Evolutionary conservation across 2,888 invertebrate genomes (phyloP).

Genomic region (Eubasilissa splendida): DNA sequence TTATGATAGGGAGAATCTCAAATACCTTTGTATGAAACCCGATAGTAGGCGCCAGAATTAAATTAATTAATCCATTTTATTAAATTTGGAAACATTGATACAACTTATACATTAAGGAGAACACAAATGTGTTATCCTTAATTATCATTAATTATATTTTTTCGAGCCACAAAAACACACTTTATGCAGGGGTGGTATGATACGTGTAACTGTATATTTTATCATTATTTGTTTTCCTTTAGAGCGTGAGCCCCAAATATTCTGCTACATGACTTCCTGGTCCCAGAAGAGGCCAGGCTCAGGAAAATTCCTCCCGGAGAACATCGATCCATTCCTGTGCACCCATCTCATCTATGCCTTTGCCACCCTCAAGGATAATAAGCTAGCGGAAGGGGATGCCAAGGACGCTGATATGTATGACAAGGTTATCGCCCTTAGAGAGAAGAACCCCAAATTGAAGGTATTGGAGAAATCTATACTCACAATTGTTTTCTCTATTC

Average conservation of each 20-base stretch:
- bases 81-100: too few species aligned
- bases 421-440: slow-evolving; percentile 86
- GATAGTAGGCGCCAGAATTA: too few species aligned
- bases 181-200: too few species aligned
- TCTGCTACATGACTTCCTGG: slow-evolving; percentile 98
- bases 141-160: too few species aligned
- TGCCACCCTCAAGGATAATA: slow-evolving; percentile 90
- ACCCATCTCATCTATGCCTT: slow-evolving; percentile 97
- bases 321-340: slow-evolving; percentile 90
- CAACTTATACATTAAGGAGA: too few species aligned
- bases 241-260: slow-evolving; percentile 89
- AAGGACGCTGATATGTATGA: slow-evolving; percentile 91
- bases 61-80: too few species aligned
- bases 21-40: too few species aligned
- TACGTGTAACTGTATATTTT: neutral
- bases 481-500: neutral
- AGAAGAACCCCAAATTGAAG: slow-evolving; percentile 91
- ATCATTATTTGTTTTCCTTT: slow-evolving; percentile 59
- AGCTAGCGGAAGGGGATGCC: slow-evolving; percentile 84
- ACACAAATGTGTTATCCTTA: too few species aligned
- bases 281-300: slow-evolving; percentile 91
- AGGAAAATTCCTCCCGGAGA: slow-evolving; percentile 91
- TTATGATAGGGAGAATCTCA: too few species aligned
- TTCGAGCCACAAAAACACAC: too few species aligned
- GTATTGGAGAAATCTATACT: slow-evolving; percentile 64